Percentiles rank a stretch among this genome's conserved stretches.
phyloP scores from a whole-genome alignment of 2,113 vertebrate species.

The Pachycephala philippinensis region DNA sequence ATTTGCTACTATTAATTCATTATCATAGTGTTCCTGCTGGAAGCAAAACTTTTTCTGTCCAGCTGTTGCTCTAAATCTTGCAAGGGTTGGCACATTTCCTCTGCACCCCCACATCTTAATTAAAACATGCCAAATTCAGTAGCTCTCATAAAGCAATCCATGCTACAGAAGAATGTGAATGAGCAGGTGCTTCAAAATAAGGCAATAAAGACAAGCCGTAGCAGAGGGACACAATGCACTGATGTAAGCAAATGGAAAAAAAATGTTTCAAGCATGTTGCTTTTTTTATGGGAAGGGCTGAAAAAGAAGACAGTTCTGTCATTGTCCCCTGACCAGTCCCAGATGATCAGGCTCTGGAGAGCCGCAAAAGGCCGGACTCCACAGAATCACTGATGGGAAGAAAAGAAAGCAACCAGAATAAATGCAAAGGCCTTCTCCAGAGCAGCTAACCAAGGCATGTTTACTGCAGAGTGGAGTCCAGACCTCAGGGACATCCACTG shows the following conservation, averaged over 20 bases:
- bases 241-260: background rate
- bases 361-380: slow-evolving; percentile 31
- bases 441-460: slow-evolving; percentile 32
- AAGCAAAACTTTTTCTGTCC: background rate
- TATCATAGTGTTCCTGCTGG: background rate
- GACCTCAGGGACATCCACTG: background rate
- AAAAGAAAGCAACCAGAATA: slow-evolving; percentile 65
- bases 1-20: background rate
- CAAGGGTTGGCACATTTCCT: background rate
- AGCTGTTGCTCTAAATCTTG: background rate
- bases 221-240: slow-evolving; percentile 45
- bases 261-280: slow-evolving; percentile 29
- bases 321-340: slow-evolving; percentile 78
- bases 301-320: slow-evolving; percentile 78
- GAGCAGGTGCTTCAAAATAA: slow-evolving; percentile 28
- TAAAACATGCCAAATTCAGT: background rate
- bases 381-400: slow-evolving; percentile 52
- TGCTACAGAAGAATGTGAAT: background rate
- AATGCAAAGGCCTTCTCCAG: slow-evolving; percentile 24
- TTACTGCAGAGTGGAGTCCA: background rate
- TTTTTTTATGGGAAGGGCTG: slow-evolving; percentile 66
- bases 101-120: background rate
- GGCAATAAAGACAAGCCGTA: background rate
- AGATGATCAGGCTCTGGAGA: slow-evolving; percentile 66
- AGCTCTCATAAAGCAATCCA: background rate